phyloP scores from a whole-genome alignment of 2,113 vertebrate species.

The Ginglymostoma cirratum region DNA sequence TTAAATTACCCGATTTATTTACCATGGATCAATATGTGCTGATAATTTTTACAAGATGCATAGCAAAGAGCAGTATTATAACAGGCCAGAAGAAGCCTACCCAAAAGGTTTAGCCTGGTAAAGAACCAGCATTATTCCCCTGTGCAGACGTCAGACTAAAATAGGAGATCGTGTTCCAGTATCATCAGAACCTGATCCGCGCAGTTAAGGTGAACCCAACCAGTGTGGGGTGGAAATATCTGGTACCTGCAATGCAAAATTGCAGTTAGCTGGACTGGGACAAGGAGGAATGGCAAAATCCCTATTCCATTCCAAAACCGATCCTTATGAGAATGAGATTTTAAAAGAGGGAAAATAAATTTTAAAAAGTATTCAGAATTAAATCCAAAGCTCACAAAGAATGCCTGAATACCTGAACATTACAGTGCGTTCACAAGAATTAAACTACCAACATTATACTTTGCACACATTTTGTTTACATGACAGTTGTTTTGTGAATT shows the following conservation, averaged over 20 bases:
- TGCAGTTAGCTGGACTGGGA: background rate
- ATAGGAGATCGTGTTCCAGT: background rate
- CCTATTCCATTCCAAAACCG: background rate
- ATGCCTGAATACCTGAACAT: background rate
- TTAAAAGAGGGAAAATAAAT: background rate
- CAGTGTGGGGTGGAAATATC: background rate
- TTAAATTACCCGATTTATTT: background rate
- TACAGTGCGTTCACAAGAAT: background rate
- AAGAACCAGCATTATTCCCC: background rate
- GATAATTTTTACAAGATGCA: background rate
- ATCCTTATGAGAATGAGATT: background rate
- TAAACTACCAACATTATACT: background rate
- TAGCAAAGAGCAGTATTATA: background rate
- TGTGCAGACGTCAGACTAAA: background rate
- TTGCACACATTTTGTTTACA: background rate
- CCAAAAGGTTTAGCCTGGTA: background rate
- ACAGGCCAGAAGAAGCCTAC: too few species aligned
- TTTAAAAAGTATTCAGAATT: background rate
- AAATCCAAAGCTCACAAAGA: background rate
- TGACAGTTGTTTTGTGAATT: background rate
- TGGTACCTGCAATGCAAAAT: background rate
- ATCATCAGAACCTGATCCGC: background rate
- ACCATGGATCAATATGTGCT: background rate
- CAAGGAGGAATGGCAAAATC: background rate
- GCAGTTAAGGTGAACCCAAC: background rate